Evolutionary conservation across 1,140 invertebrate genomes (phyloP).

Genomic region (Tetramorium parvispinum): DNA sequence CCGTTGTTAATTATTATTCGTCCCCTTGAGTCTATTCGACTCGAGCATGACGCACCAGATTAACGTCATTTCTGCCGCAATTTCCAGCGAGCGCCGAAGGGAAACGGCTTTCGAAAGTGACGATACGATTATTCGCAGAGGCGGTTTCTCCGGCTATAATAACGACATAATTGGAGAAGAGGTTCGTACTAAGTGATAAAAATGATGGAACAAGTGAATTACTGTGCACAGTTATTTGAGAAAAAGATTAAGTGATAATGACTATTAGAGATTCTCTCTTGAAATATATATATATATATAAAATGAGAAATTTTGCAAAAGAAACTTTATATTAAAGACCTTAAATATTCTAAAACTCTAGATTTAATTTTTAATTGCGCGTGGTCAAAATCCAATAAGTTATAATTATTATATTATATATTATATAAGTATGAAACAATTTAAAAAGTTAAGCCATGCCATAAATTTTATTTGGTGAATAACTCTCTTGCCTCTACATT

Average conservation of each 20-base stretch:
- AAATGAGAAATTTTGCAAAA: neutral
- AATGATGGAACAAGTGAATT: constrained; percentile 4
- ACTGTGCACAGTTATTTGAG: neutral
- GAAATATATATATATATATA: neutral
- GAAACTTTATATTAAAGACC: neutral
- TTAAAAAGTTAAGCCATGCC: neutral
- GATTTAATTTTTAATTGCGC: constrained; percentile 1
- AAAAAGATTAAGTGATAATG: neutral
- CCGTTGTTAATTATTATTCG: constrained; percentile 39
- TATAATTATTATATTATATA: too few species aligned
- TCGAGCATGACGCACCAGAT: constrained; percentile 33
- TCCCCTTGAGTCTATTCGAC: constrained; percentile 4
- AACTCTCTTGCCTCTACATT: neutral
- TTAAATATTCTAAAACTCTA: neutral
- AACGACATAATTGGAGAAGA: constrained; percentile 45
- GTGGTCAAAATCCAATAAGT: neutral
- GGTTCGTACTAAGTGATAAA: constrained; percentile 17
- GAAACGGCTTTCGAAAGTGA: constrained; percentile 60
- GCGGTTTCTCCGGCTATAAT: constrained; percentile 51
- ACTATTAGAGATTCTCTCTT: neutral
- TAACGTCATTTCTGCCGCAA: constrained; percentile 50
- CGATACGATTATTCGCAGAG: constrained; percentile 49
- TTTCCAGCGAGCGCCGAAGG: constrained; percentile 23
- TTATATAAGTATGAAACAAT: neutral
- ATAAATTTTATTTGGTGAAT: neutral